These are phyloP conservation scores for Amblyopsis rosae DNA, from an alignment of 2,113 vertebrate species.

Conservation along the genomic window DNA sequence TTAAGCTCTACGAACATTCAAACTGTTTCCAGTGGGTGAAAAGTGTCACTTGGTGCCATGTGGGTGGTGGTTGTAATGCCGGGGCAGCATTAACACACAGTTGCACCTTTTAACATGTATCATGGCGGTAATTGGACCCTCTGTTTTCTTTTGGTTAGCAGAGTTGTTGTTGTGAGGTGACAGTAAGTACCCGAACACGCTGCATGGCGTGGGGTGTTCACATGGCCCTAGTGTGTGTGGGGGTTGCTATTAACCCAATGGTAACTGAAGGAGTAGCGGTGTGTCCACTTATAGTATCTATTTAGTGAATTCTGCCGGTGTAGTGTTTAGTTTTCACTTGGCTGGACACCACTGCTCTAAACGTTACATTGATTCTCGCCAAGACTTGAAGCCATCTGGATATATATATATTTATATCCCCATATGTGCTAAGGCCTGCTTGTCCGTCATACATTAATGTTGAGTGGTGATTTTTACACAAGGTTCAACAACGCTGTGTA, in stretches of 20 bases:
- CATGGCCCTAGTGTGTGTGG: conserved; percentile 15
- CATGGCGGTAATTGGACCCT: conserved; percentile 29
- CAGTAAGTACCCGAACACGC: conserved; percentile 75
- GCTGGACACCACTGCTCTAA: neutral
- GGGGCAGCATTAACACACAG: no score
- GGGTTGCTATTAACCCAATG: conserved; percentile 30
- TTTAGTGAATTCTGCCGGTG: neutral
- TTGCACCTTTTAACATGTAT: no score
- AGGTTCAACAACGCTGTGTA: no score
- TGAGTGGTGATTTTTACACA: neutral
- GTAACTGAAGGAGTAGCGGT: conserved; percentile 5
- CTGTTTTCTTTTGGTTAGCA: conserved; percentile 63
- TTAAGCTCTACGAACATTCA: no score
- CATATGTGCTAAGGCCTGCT: conserved; percentile 14
- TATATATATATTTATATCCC: neutral
- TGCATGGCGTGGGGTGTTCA: conserved; percentile 61
- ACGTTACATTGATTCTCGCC: neutral
- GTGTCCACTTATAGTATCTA: neutral
- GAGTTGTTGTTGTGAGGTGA: conserved; percentile 81
- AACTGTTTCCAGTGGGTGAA: no score
- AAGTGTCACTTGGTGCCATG: no score
- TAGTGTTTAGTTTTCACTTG: neutral
- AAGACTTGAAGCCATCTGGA: neutral
- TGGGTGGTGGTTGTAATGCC: no score
- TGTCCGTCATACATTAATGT: conserved; percentile 40